Evolutionary conservation across 2,797 vertebrate species (phyloP), one percentile per base, ranked within the genome.

Genomic region (Coccyzus lansbergi): DNA sequence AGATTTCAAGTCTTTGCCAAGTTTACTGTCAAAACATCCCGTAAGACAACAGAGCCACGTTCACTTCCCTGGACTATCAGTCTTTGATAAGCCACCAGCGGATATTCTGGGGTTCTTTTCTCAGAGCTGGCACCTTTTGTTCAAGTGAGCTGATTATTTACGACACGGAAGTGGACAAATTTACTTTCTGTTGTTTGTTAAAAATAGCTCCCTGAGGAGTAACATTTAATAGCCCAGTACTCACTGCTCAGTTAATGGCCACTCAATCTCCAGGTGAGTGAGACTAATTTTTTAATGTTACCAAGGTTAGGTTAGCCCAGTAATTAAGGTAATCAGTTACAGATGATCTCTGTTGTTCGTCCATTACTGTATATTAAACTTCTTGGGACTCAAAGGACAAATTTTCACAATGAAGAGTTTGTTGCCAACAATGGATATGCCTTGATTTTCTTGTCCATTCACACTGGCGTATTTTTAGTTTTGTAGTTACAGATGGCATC

Each of bases 401-500:
- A 67, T 89, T 96, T 94, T 91, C 88, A 90, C 67, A 92, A 83
- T 68, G 52, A 85, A 89, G 91, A 96, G 68, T 92, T 82, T 92
- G 26, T 93, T 97, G 94, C 86, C 19, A 44, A 8, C 90, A 84
- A 44, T 75, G 65, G 75, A 58, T 76, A 74, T 67, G 90, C 71
- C 92, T 89, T 76, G 52, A 90, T 95, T 95, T 96, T 92, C 94
- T 72, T 69, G 83, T 90, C 80, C 77, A 49, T 89, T 91, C 77
- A 88, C 83, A 74, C 76, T 58, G 75, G 65, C 36, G 22, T 95
- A 56, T 79, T 91, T 88, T 94, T 63, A 95, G 92, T 72, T 89
- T 70, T 95, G 91, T 88, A 77, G 80, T 86, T 94, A 79, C 83
- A 95, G 84, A 70, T 88, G 95, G 92, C 92, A 92, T 95, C 64